A percentile compares a stretch with the other conserved stretches of the same genome.
Conservation (phyloP, 1,140 invertebrate species). For the Penaeus japonicus region DNA sequence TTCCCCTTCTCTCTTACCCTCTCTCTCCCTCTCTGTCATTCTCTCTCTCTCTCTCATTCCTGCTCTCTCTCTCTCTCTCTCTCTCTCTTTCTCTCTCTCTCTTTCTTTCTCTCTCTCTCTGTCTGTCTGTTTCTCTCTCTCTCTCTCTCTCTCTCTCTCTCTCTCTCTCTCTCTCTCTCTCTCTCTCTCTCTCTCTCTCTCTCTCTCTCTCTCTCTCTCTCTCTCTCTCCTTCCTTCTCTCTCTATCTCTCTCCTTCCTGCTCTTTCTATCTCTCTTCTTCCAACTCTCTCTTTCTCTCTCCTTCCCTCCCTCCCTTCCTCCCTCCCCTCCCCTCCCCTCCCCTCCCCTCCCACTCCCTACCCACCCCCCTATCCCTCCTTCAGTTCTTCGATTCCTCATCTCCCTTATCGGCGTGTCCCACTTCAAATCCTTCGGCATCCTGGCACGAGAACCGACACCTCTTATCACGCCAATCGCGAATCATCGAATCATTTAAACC, state of each 20-base stretch:
- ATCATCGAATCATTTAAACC: too few species aligned
- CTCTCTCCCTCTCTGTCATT: neutral
- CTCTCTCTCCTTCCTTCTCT: neutral
- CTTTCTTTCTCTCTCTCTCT: neutral
- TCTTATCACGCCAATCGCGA: too few species aligned
- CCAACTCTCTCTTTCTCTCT: neutral
- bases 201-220: neutral
- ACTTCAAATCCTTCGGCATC: too few species aligned
- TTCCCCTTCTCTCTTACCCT: neutral
- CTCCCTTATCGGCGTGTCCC: too few species aligned
- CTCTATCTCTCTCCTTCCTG: neutral
- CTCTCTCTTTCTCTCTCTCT: slow-evolving; percentile 4
- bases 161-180: neutral
- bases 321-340: neutral
- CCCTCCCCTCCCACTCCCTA: too few species aligned
- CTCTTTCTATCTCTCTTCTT: neutral
- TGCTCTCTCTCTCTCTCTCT: neutral
- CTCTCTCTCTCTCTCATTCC: neutral
- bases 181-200: neutral
- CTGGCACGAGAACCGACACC: too few species aligned
- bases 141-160: neutral
- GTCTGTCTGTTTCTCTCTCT: neutral
- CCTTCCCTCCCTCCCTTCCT: neutral
- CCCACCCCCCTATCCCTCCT: too few species aligned
- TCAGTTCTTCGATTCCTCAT: too few species aligned